Evolutionary conservation across 2,797 vertebrate species (phyloP), one percentile per base, ranked within the genome.

Genomic region (Ptychadena robeensis): DNA sequence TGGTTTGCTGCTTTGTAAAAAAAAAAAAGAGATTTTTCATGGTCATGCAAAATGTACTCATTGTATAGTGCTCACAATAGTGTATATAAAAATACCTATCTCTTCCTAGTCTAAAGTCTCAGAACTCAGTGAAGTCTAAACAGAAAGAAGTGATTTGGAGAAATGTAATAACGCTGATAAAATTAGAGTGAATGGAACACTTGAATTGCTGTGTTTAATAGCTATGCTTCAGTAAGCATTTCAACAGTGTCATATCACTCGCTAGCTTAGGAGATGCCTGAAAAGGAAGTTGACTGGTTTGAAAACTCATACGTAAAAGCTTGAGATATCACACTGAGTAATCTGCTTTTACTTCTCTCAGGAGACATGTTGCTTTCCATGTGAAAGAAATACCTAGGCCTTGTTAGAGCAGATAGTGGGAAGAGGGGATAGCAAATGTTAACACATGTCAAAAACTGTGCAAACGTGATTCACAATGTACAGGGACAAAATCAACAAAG

Each of bases 241-340:
- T 78, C 75, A 78, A 18, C 22, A 63, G 75, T 78, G 75, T 78
- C 75, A 78, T 78, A 78, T 78, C 75, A 78, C 75, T 78, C 64
- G 75, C 64, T 53, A 78, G 75, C 75, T 78, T n/a, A 78, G 30
- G 44, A 78, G 75, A 78, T 35, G 64, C 48, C 64, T 78, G 75
- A 53, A 77, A 78, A 68, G 40, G 75, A 68, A 53, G 63, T 67
- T 78, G 75, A 78, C 75, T 68, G 63, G 64, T 78, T 78, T 78
- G 75, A 68, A 78, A 78, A 78, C 75, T 68, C 64, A 32, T 67
- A 78, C 75, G 40, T 68, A 78, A 68, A 78, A 78, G 75, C 75
- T 67, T 78, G 64, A 78, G 38, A 78, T 78, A 78, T 78, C 74
- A 68, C 61, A 77, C 74, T 66, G 64, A 53, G 75, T 78, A 78